phyloP scores from a whole-genome alignment of 2,888 invertebrate genomes.

The Drosophila niveifrons region DNA sequence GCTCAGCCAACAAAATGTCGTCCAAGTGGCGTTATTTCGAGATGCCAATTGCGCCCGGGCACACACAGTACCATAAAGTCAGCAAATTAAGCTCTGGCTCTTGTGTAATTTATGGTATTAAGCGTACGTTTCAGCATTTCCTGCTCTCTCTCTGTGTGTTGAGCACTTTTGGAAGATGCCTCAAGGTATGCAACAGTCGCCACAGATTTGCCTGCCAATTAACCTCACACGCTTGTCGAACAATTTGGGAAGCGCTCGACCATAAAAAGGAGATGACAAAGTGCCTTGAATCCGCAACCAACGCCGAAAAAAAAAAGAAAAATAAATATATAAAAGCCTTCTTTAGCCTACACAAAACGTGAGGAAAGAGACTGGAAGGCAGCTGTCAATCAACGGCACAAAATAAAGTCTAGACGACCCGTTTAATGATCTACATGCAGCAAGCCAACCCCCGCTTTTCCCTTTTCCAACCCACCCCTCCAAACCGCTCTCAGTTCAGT shows the following conservation, averaged over 20 bases:
- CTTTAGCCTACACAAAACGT: conserved; percentile 12
- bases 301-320: too few species aligned
- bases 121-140: not conserved
- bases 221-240: conserved; percentile 53
- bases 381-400: conserved; percentile 66
- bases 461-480: fast-evolving
- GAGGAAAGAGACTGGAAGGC: not conserved
- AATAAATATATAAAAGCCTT: conserved; percentile 1
- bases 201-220: conserved; percentile 62
- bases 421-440: conserved; percentile 67
- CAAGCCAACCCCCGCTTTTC: not conserved
- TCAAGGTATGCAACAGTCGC: conserved; percentile 54
- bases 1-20: not conserved
- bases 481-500: not conserved
- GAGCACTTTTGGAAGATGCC: conserved; percentile 19
- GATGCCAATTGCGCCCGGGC: conserved; percentile 7
- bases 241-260: conserved; percentile 42
- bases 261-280: conserved; percentile 59
- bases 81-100: conserved; percentile 28
- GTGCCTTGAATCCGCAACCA: conserved; percentile 31
- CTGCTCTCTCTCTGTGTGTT: not conserved
- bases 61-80: conserved; percentile 7
- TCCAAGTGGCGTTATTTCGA: conserved; percentile 13
- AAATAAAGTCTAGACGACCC: conserved; percentile 66
- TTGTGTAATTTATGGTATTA: conserved; percentile 35